phyloP scores from a whole-genome alignment of 2,113 vertebrate genomes.

The Ptychochromis oligacanthus region DNA sequence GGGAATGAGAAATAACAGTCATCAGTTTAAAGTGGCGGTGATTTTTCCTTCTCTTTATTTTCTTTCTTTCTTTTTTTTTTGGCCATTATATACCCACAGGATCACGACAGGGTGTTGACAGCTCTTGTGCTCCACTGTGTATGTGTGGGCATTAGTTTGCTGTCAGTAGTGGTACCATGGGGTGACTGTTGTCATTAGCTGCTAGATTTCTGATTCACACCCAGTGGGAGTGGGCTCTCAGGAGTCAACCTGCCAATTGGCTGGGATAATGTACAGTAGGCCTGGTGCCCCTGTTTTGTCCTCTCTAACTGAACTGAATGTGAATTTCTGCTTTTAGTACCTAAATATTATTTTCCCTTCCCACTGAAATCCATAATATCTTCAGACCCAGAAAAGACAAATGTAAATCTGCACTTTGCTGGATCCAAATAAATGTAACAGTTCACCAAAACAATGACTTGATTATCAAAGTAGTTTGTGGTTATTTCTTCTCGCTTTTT shows the following conservation, averaged over 20 bases:
- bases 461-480: background rate
- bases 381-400: background rate
- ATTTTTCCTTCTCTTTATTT: constrained; percentile 19
- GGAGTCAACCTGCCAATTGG: constrained; percentile 55
- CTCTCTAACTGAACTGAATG: background rate
- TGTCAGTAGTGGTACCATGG: constrained; percentile 50
- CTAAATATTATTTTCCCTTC: background rate
- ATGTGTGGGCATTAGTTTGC: constrained; percentile 66
- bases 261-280: constrained; percentile 18
- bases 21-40: constrained; percentile 27
- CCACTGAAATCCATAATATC: background rate
- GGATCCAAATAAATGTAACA: background rate
- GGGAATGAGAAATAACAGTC: constrained; percentile 44
- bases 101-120: constrained; percentile 66
- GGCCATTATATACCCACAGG: constrained; percentile 54
- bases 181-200: constrained; percentile 68
- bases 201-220: constrained; percentile 69
- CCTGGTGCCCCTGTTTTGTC: constrained; percentile 15
- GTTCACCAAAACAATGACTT: background rate
- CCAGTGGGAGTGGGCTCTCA: constrained; percentile 62
- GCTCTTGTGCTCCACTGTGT: constrained; percentile 53
- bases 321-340: background rate
- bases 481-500: background rate
- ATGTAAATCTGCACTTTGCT: background rate
- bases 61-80: background rate